Evolutionary conservation across 2,113 vertebrate species (phyloP), one percentile per base, ranked within the genome.

Genomic region (Willisornis vidua): DNA sequence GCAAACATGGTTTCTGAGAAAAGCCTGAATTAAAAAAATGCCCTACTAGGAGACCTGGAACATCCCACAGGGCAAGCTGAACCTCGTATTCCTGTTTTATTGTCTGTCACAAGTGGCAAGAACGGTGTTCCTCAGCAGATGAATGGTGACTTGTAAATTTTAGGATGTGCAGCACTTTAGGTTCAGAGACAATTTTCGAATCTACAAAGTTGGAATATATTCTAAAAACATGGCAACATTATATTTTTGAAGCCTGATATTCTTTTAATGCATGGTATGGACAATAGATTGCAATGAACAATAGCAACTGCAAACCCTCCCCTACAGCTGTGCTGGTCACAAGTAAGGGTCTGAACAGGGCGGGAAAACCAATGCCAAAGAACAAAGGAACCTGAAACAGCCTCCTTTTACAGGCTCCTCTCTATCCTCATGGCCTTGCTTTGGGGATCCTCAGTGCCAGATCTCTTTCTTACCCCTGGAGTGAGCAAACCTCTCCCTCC

Each of bases 1-100:
- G 14, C n/a, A 95, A 82, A 51, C 0, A 0, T 2, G 1, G 24
- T 52, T 73, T 57, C 62, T 72, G 63, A 72, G 43, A 66, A 68
- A 75, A 82, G 48, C 28, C 51, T 54, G 14, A 39, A 85, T 45
- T 19, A 2, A 59, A 82, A 87, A 54, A 41, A 28, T 26, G 43
- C 11, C 46, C 17, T 23, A 37, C n/a, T 19, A 75, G 57, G 31
- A 52, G 54, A 31, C 8, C 12, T 77, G 31, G 46, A 67, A 74
- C 11, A 29, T 22, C 20, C 19, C 23, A 55, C 54, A 22, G 37
- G 26, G 33, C 54, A 37, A 72, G n/a, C 3, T 72, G 22, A 76
- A 85, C 75, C 19, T 59, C 1, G 0, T 59, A 65, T 68, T 72
- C 49, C 73, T 73, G 19, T 46, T 93, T 65, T 57, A 63, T 49